Conservation (phyloP, 2,888 invertebrate species). For the Acrobasis suavella region DNA sequence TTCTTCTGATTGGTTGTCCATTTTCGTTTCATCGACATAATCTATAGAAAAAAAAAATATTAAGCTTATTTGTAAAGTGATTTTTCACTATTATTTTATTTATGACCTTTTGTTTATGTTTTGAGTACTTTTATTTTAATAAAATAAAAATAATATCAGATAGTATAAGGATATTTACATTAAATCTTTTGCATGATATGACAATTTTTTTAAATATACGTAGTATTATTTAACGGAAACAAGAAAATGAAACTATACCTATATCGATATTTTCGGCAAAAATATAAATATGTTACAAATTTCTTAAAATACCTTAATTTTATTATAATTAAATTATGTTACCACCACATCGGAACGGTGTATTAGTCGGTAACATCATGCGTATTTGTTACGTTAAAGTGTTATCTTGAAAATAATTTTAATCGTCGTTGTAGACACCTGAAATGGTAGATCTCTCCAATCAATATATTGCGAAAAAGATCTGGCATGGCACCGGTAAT, state of each 20-base stretch:
- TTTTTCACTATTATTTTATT: too few species aligned
- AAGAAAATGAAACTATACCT: constrained; percentile 42
- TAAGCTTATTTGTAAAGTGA: too few species aligned
- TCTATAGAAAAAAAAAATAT: too few species aligned
- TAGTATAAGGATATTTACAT: neutral
- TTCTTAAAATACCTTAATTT: neutral
- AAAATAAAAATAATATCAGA: neutral
- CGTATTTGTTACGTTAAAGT: too few species aligned
- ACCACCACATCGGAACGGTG: too few species aligned
- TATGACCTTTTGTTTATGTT: neutral
- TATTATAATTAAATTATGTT: neutral
- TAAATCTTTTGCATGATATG: constrained; percentile 5
- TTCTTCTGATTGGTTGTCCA: neutral
- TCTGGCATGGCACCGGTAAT: too few species aligned
- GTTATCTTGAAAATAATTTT: too few species aligned
- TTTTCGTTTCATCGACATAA: neutral
- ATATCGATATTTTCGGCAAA: constrained; percentile 39
- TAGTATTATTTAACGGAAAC: constrained; percentile 13
- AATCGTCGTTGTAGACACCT: too few species aligned
- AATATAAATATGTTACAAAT: neutral
- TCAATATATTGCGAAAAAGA: too few species aligned
- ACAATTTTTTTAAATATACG: neutral
- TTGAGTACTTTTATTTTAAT: neutral
- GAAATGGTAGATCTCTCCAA: too few species aligned
- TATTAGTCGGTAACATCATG: too few species aligned